phyloP scores from a whole-genome alignment of 2,113 vertebrate genomes.

The Trogon surrucura region DNA sequence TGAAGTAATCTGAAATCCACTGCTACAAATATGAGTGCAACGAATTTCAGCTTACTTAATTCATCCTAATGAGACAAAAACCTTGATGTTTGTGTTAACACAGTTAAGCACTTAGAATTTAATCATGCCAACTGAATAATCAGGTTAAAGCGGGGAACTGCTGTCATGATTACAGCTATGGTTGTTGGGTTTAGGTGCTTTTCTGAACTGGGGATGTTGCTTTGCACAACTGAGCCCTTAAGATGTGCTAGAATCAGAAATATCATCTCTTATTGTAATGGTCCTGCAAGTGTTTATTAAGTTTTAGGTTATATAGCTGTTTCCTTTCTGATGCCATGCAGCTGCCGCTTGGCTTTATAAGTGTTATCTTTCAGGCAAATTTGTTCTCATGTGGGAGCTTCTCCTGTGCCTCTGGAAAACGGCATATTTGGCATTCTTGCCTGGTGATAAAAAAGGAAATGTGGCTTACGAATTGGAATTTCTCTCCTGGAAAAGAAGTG shows the following conservation, averaged over 20 bases:
- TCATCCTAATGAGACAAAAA: conserved; percentile 11
- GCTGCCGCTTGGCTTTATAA: background rate
- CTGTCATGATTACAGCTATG: background rate
- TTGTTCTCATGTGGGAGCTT: background rate
- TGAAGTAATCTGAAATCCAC: conserved; percentile 25
- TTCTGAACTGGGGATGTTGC: background rate
- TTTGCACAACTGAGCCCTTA: background rate
- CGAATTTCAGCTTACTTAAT: conserved; percentile 33
- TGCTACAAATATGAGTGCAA: background rate
- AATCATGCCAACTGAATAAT: conserved; percentile 39
- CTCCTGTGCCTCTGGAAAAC: background rate
- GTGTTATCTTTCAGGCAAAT: background rate
- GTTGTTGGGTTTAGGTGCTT: background rate
- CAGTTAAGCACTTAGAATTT: conserved; percentile 17
- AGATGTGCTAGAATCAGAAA: background rate
- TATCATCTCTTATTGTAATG: background rate
- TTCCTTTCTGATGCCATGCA: background rate
- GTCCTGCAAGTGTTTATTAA: background rate
- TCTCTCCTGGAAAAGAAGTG: background rate
- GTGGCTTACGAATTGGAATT: background rate
- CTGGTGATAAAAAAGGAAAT: background rate
- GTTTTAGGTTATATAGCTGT: background rate
- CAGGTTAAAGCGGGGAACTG: background rate
- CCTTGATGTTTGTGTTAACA: conserved; percentile 21
- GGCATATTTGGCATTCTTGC: background rate